Evolutionary conservation across 1,140 invertebrate genomes (phyloP).

Genomic region (Apocrypta bakeri): DNA sequence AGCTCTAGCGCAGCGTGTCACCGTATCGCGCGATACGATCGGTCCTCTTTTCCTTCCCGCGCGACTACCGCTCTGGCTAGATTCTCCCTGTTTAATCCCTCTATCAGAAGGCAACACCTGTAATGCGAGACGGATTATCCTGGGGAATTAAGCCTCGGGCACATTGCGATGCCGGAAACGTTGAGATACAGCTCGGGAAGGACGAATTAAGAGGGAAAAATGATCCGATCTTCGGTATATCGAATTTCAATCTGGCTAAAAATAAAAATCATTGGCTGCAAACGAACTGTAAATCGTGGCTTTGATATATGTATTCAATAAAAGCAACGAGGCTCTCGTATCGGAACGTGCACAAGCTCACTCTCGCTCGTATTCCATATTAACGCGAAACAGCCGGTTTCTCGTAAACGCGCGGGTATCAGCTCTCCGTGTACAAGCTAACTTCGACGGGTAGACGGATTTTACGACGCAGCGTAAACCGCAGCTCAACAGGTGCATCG

Average conservation of each 20-base stretch:
- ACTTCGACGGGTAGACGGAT: not conserved
- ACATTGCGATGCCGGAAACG: not conserved
- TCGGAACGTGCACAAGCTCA: too few species aligned
- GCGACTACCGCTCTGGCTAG: not conserved
- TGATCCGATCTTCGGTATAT: too few species aligned
- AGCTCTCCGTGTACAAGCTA: not conserved
- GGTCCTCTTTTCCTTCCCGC: not conserved
- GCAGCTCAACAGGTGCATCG: not conserved
- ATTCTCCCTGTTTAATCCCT: slow-evolving; percentile 43
- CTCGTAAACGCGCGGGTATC: slow-evolving; percentile 12
- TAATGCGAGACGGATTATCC: slow-evolving; percentile 54
- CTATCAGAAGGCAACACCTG: slow-evolving; percentile 55
- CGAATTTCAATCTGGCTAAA: too few species aligned
- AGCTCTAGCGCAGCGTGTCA: not conserved
- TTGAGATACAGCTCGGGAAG: not conserved
- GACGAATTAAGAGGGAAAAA: slow-evolving; percentile 18
- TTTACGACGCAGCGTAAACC: slow-evolving; percentile 11
- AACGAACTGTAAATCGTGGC: too few species aligned
- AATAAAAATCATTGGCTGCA: too few species aligned
- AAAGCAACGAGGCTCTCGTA: too few species aligned
- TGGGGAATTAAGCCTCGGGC: slow-evolving; percentile 25
- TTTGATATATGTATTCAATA: too few species aligned
- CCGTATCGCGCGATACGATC: not conserved
- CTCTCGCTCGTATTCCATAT: slow-evolving; percentile 24
- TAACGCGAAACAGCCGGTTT: slow-evolving; percentile 9